Evolutionary conservation across 2,113 vertebrate genomes (phyloP).

Genomic region (Larimichthys crocea): DNA sequence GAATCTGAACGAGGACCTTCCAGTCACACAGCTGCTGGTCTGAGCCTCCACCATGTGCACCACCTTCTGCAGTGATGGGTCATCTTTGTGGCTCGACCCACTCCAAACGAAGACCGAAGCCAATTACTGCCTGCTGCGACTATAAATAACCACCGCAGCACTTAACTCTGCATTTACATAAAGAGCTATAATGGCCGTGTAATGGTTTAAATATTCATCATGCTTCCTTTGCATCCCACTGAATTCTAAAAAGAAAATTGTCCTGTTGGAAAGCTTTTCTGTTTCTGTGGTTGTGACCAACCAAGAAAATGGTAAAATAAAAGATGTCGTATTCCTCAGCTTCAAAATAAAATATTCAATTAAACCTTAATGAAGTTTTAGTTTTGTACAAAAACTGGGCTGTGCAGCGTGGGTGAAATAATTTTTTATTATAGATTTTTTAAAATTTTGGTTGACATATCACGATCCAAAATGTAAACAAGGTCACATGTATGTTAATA

Average conservation of each 20-base stretch:
- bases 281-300: neutral
- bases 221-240: constrained; percentile 26
- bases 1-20: neutral
- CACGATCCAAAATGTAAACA: too few relatives aligned
- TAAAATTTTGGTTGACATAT: too few relatives aligned
- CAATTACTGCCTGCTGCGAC: constrained; percentile 52
- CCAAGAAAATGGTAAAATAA: neutral
- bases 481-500: too few relatives aligned
- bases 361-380: neutral
- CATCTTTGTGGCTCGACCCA: constrained; percentile 12
- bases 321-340: neutral
- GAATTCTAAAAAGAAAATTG: constrained; percentile 34
- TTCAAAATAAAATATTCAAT: neutral
- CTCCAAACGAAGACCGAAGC: constrained; percentile 36
- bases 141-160: constrained; percentile 62
- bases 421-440: too few relatives aligned
- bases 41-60: neutral
- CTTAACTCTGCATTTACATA: constrained; percentile 62
- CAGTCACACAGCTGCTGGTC: constrained; percentile 12
- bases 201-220: constrained; percentile 71
- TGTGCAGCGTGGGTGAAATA: too few relatives aligned
- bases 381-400: neutral
- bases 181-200: constrained; percentile 61
- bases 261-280: neutral
- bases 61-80: neutral